Evolutionary conservation across 2,113 vertebrate genomes (phyloP).

Genomic region (Petrocephalus zakoni): DNA sequence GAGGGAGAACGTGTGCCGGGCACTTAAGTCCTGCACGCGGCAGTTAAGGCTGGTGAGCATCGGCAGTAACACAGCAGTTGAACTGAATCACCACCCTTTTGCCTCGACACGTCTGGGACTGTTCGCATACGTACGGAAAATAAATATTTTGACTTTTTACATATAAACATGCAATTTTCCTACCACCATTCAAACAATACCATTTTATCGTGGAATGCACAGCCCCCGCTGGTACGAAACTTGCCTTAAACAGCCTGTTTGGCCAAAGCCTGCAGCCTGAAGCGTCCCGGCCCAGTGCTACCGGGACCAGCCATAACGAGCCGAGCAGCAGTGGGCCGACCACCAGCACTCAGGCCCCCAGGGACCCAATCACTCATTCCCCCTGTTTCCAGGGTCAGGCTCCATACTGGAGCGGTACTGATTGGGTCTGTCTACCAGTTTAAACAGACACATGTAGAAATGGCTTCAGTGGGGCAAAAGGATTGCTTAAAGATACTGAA

Average conservation of each 20-base stretch:
- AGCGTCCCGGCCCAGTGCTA: background rate
- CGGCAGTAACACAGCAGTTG: background rate
- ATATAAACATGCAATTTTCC: background rate
- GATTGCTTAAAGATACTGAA: background rate
- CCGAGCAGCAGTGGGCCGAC: background rate
- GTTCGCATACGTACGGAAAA: background rate
- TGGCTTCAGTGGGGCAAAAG: background rate
- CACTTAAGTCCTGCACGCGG: background rate
- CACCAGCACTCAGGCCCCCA: background rate
- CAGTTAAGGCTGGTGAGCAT: background rate
- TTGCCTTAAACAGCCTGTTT: background rate
- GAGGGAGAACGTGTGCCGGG: background rate
- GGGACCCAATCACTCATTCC: background rate
- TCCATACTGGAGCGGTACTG: background rate
- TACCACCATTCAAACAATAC: background rate
- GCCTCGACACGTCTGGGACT: background rate
- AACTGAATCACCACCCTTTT: background rate
- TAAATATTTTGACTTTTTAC: conserved; percentile 14
- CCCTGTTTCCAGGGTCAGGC: background rate
- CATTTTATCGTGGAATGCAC: background rate
- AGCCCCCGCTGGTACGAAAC: background rate
- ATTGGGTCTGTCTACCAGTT: background rate
- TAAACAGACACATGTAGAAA: background rate
- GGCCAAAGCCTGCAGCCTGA: background rate
- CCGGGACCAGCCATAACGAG: background rate